Percentiles rank a stretch among this genome's conserved stretches.
Evolutionary conservation across 2,113 vertebrate species (phyloP).

Genomic region (Polypterus senegalus): DNA sequence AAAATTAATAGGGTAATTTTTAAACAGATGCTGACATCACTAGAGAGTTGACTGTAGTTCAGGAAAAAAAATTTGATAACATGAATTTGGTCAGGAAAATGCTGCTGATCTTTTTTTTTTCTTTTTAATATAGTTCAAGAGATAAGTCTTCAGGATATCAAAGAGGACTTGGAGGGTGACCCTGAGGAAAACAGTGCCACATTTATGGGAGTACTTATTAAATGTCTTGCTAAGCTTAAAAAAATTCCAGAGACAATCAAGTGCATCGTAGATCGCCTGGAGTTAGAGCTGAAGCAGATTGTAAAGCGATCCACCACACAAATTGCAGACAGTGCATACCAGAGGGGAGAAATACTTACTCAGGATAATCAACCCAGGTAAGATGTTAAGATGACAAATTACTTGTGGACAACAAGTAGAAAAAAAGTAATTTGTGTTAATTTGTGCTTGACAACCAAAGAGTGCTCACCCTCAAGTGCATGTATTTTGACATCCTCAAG

Average conservation of each 20-base stretch:
- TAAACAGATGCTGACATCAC: too few relatives aligned
- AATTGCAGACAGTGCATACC: conserved; percentile 84
- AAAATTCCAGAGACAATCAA: conserved; percentile 90
- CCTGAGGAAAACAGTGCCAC: conserved; percentile 85
- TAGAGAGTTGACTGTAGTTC: too few relatives aligned
- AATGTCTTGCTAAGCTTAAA: conserved; percentile 82
- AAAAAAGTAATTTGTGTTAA: too few relatives aligned
- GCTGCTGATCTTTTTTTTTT: too few relatives aligned
- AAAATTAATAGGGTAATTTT: too few relatives aligned
- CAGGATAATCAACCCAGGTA: conserved; percentile 88
- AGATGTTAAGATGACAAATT: neutral
- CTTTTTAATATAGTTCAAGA: conserved; percentile 50
- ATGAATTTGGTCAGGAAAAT: too few relatives aligned
- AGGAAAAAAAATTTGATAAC: too few relatives aligned
- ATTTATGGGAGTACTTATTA: conserved; percentile 95
- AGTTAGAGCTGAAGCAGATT: conserved; percentile 91
- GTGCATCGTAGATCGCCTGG: conserved; percentile 86
- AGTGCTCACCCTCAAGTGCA: too few relatives aligned
- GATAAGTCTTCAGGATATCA: conserved; percentile 57
- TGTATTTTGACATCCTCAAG: too few relatives aligned
- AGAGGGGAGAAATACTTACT: conserved; percentile 73
- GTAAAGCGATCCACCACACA: conserved; percentile 92
- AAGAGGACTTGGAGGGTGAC: conserved; percentile 71
- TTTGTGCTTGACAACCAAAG: too few relatives aligned
- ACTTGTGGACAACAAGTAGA: too few relatives aligned